Evolutionary conservation across 2,888 invertebrate genomes (phyloP).

Genomic region (Hylaea fasciaria): DNA sequence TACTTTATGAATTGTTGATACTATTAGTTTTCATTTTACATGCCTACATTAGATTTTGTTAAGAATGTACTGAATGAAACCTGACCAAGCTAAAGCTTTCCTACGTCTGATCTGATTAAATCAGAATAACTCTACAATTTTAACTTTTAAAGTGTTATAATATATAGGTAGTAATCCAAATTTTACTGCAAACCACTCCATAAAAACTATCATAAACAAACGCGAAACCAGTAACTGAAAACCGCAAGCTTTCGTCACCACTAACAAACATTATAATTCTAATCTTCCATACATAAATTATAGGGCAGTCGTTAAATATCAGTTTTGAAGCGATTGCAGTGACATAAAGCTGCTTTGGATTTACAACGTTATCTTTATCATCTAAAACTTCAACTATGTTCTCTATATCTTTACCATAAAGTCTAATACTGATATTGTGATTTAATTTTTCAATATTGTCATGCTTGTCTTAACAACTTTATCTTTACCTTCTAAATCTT

Average conservation of each 20-base stretch:
- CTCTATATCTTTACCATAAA: conserved; percentile 48
- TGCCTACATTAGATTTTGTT: no score
- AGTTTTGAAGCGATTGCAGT: conserved; percentile 74
- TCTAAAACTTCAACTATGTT: conserved; percentile 39
- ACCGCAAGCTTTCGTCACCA: conserved; percentile 66
- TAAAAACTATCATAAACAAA: conserved; percentile 41
- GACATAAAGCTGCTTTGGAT: conserved; percentile 71
- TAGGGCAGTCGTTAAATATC: conserved; percentile 76
- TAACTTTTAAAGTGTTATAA: conserved; percentile 1
- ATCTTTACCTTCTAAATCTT: conserved; percentile 40
- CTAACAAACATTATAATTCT: conserved; percentile 69
- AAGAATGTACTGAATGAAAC: no score
- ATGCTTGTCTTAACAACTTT: conserved; percentile 46
- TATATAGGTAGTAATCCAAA: conserved; percentile 1
- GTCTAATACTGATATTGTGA: conserved; percentile 45
- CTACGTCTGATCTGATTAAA: no score
- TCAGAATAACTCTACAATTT: background rate
- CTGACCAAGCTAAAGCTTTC: no score
- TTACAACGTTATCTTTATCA: conserved; percentile 52
- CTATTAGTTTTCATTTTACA: no score
- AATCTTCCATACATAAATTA: conserved; percentile 77
- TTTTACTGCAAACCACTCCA: conserved; percentile 19
- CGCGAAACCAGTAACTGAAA: conserved; percentile 52
- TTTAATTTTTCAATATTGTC: conserved; percentile 34
- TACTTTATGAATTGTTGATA: no score